Evolutionary conservation across 2,888 invertebrate genomes (phyloP).

Genomic region (Meiosimyza decipiens): DNA sequence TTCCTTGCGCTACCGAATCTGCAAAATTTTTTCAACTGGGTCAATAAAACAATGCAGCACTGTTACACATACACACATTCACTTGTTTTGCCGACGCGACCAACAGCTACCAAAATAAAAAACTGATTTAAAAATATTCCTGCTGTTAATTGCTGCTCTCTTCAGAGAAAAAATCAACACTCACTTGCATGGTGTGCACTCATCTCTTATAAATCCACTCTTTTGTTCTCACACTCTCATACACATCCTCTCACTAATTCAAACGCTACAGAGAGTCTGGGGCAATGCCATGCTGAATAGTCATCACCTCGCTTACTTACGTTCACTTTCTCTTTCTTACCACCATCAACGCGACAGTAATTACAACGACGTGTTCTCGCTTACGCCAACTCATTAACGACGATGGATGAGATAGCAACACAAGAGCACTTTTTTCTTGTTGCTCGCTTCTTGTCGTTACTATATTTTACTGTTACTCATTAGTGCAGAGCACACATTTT

Average conservation of each 20-base stretch:
- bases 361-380: constrained; percentile 21
- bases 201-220: neutral
- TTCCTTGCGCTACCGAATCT: too few species aligned
- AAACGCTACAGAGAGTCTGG: too few species aligned
- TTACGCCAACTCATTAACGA: constrained; percentile 27
- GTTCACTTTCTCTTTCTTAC: constrained; percentile 12
- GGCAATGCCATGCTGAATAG: neutral
- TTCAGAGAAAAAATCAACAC: neutral
- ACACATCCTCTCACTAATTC: too few species aligned
- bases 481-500: constrained; percentile 11
- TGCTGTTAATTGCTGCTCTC: constrained; percentile 10
- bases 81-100: neutral
- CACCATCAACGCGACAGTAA: constrained; percentile 6
- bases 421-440: constrained; percentile 12
- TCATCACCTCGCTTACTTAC: neutral
- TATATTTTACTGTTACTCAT: constrained; percentile 28
- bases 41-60: too few species aligned
- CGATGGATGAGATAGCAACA: neutral
- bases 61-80: too few species aligned
- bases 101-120: neutral
- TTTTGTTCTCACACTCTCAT: constrained; percentile 1
- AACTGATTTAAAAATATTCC: too few species aligned
- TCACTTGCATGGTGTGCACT: neutral
- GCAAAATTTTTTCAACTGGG: too few species aligned
- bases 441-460: constrained; percentile 8